A percentile compares a stretch with the other conserved stretches of the same genome.
phyloP scores from a whole-genome alignment of 30 jellyfish, hydroid and myxozoan genomes.

The Hydractinia symbiolongicarpus region DNA sequence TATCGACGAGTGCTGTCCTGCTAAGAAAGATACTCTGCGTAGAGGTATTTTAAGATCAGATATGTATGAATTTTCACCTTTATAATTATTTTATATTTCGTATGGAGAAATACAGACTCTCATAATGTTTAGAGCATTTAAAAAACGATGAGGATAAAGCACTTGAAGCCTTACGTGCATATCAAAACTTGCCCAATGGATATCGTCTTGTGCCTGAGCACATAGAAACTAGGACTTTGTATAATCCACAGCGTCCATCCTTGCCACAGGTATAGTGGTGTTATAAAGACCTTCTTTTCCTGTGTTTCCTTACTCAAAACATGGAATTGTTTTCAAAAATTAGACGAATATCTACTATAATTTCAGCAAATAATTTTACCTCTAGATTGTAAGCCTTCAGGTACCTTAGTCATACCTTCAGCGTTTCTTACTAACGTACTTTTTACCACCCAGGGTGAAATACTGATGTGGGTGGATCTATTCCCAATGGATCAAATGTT shows the following conservation, averaged over 20 bases:
- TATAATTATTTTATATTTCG: too few species aligned
- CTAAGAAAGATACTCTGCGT: not conserved
- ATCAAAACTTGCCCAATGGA: conserved; percentile 44
- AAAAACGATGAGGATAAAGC: conserved; percentile 59
- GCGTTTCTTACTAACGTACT: not conserved
- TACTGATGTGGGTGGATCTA: conserved; percentile 86
- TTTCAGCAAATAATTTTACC: not conserved
- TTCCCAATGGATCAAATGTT: conserved; percentile 58
- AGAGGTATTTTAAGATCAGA: too few species aligned
- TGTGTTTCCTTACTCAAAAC: too few species aligned
- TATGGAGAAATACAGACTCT: too few species aligned
- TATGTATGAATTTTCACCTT: too few species aligned
- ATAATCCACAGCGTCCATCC: conserved; percentile 59
- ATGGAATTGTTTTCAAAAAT: too few species aligned
- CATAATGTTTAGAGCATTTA: too few species aligned
- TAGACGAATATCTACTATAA: too few species aligned
- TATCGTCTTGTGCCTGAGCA: conserved; percentile 91
- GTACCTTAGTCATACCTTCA: not conserved
- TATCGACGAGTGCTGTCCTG: not conserved
- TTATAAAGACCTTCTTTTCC: not conserved
- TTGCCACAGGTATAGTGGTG: conserved; percentile 49
- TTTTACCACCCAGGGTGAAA: conserved; percentile 44
- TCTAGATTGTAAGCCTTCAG: not conserved
- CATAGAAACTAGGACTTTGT: conserved; percentile 66
- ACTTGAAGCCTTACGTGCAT: conserved; percentile 38